These are phyloP conservation scores for human DNA, from an alignment of 2,113 vertebrate genomes.

Conservation along the genomic window GRCh38 chr2:8690501-8691000, in stretches of 20 bases:
- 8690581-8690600: no score
- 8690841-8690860: neutral
- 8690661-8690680: neutral
- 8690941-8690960: neutral
- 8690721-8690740: neutral
- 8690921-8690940: neutral
- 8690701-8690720: neutral
- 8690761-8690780: neutral
- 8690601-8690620: neutral
- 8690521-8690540: neutral
- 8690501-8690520: neutral
- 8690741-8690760: neutral
- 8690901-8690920: neutral
- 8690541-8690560: neutral
- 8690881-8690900: neutral
- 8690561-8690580: neutral
- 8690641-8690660: no score
- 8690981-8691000: accelerated
- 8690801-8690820: neutral
- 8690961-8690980: no score
- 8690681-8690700: neutral
- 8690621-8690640: neutral
- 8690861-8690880: neutral
- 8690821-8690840: neutral
- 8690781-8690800: neutral